Base-by-base conservation (phyloP, 2,797 vertebrate species). In the Pseudochaenichthys georgianus region DNA sequence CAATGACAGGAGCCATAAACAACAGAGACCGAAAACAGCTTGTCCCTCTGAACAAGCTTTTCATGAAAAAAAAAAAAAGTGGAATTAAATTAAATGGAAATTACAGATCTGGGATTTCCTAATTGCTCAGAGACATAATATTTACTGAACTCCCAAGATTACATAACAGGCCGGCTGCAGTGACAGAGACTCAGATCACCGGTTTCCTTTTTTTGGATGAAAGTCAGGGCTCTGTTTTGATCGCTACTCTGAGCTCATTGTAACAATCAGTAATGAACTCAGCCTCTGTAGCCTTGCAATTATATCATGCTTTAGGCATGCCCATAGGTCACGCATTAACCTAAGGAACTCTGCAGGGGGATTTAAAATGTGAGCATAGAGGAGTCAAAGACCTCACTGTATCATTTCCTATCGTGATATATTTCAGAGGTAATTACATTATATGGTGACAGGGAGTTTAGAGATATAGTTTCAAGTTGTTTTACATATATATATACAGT, bases 81-180 rank as follows among this genome's bases (percentile, higher is more conserved):
- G 21, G 21, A 21, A 21, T 21, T 21, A 21, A 21, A 21, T 62
- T 12, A 41, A 13, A 6, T 57, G 68, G 60, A 80, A 69, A 67
- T 47, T 51, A 66, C 80, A 83, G 73, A 82, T 80, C 65, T 83
- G 82, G 45, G 60, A 76, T 42, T 75, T 78, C 52, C 85, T 62
- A 67, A 66, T 62, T 82, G 81, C 88, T 80, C 79, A 82, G 85
- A 86, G 73, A 89, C 88, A 84, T 85, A 88, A 90, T 87, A 88
- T 93, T 92, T 89, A 89, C 82, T 21, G 1, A 83, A 79, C 82
- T 76, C 80, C 80, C 57, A 84, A 4, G 80, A 86, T 84, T 76
- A 88, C 74, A 81, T 77, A 89, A 86, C 58, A 69, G 72, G 2
- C 67, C 51, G 57, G 8, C 70, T 70, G 72, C 78, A 70, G 59